Base-by-base conservation (phyloP, 30 jellyfish, hydroid and myxozoan species). In the Hydractinia echinata region DNA sequence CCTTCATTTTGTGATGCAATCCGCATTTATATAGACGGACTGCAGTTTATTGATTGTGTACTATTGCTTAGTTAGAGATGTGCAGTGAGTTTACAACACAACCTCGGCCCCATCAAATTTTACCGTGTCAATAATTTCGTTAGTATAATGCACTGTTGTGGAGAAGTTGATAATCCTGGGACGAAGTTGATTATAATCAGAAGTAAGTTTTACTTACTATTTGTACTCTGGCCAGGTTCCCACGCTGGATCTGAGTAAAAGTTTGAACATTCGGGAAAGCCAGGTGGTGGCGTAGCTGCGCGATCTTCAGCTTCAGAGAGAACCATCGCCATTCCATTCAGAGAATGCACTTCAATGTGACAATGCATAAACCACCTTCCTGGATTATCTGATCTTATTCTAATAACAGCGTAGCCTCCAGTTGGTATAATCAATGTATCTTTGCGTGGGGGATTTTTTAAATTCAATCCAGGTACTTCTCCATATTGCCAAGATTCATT, bases 291-390 rank as follows among this genome's bases (percentile, higher is more conserved):
- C n/a, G 55, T 79, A 18, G 95, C 92, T n/a, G 79, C 90, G 15
- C 82, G 84, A 51, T 83, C 92, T 4, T 61, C 87, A 15, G 96
- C 98, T 82, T 92, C 98, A 79, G 83, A 84, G 0, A 92, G 49
- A 58, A 92, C 92, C 95, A 92, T 83, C 16, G 98, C 98, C 98
- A 92, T 92, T 5, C 98, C 98, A 67, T 92, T 96, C 15, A 85
- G 54, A 5, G 89, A 87, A 73, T 92, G 98, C 8, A 87, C 95
- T 76, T 86, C 98, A 16, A 92, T 86, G 51, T 92, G 98, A 67
- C 98, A 92, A 81, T 92, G 98, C 81, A 92, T 74, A 67, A 92
- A 92, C 98, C 98, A 92, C 53, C 81, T 87, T 51, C 98, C 98
- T 0, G 98, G 98, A 78, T 92, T 92, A 55, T 92, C 91, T n/a